Conservation (phyloP, 2,113 vertebrate genomes). For the Glaucomys volans region DNA sequence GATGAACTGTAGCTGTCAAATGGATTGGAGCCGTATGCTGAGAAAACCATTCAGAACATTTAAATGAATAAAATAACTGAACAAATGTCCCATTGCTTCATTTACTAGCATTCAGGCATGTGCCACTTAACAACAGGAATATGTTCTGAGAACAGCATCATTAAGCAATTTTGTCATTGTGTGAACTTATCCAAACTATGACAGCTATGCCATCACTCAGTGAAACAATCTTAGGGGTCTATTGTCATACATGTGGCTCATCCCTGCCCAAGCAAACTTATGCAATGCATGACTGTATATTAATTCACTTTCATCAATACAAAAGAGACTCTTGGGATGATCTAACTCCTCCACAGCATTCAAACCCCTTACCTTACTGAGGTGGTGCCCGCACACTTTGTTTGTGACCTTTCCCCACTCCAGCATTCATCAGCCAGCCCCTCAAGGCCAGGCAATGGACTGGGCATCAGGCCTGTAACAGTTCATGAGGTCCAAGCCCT, state of each 20-base stretch:
- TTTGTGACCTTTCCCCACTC: too few species aligned
- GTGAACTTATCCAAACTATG: too few species aligned
- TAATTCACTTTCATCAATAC: not conserved
- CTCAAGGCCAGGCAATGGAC: too few species aligned
- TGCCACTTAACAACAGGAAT: not conserved
- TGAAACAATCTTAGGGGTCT: not conserved
- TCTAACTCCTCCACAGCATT: not conserved
- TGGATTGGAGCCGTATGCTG: not conserved
- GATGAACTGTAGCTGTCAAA: not conserved
- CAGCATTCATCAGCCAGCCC: not conserved
- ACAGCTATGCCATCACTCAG: not conserved
- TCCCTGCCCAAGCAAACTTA: not conserved
- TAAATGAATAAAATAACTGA: not conserved
- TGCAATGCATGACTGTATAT: not conserved
- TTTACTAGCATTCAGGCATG: not conserved
- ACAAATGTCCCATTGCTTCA: not conserved
- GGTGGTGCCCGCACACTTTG: not conserved
- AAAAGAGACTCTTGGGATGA: not conserved
- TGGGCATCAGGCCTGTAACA: not conserved
- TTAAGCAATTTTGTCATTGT: not conserved
- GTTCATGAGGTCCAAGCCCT: not conserved
- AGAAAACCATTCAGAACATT: not conserved
- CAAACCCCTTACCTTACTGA: not conserved
- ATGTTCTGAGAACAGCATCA: not conserved
- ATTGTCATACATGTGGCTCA: too few species aligned